Percentiles rank a stretch among this genome's conserved stretches.
phyloP scores from a whole-genome alignment of 2,113 vertebrate genomes.

The Theristicus caerulescens region DNA sequence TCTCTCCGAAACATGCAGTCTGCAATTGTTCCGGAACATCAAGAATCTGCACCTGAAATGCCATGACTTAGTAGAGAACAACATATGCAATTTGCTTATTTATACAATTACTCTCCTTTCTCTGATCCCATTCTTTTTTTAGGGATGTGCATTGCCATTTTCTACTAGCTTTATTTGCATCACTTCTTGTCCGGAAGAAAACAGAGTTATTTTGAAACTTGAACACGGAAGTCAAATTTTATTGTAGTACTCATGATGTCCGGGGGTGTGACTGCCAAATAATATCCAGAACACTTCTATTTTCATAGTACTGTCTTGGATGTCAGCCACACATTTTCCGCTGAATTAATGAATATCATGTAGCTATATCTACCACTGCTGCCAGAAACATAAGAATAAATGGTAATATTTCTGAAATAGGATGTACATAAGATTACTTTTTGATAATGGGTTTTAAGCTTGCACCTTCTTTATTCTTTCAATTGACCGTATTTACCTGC shows the following conservation, averaged over 20 bases:
- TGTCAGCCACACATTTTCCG: slow-evolving; percentile 32
- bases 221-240: slow-evolving; percentile 8
- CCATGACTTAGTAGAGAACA: not conserved
- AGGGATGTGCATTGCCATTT: not conserved
- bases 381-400: not conserved
- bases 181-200: not conserved
- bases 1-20: not conserved
- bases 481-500: not conserved
- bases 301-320: slow-evolving; percentile 49
- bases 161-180: not conserved
- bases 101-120: not conserved
- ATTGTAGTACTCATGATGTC: slow-evolving; percentile 50
- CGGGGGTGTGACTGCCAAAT: slow-evolving; percentile 39
- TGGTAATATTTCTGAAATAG: not conserved
- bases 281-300: slow-evolving; percentile 44
- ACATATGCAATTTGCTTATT: not conserved
- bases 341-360: slow-evolving; percentile 37
- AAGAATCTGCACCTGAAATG: not conserved
- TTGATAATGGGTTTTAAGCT: not conserved
- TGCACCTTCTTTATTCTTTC: not conserved
- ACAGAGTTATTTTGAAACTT: slow-evolving; percentile 51
- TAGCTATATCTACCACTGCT: not conserved
- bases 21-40: not conserved
- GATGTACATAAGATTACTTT: not conserved
- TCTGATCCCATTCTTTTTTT: not conserved